These are phyloP conservation scores for Pteropus alecto DNA, from an alignment of 2,113 vertebrate species.

Conservation along the genomic window DNA sequence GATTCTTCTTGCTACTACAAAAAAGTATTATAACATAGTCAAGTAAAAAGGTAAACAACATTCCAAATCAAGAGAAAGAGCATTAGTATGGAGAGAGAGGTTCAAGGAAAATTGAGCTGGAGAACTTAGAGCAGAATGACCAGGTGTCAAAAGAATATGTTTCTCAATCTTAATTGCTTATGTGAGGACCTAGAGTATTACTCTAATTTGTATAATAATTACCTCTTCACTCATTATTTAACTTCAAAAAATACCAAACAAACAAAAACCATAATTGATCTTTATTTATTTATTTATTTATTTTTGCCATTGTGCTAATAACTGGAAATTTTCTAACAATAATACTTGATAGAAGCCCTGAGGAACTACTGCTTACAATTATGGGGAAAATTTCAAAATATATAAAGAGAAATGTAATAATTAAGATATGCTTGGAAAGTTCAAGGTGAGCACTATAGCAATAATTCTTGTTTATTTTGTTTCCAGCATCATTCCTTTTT, in stretches of 20 bases:
- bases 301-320: background rate
- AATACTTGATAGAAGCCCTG: background rate
- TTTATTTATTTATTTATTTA: background rate
- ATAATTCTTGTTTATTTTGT: background rate
- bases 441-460: background rate
- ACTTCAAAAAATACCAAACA: background rate
- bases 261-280: background rate
- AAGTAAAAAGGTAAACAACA: background rate
- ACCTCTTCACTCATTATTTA: background rate
- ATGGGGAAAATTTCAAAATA: background rate
- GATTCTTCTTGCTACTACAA: background rate
- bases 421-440: background rate
- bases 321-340: background rate
- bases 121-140: background rate
- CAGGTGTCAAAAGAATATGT: background rate
- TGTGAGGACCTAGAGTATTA: background rate
- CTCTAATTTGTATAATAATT: background rate
- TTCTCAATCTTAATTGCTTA: background rate
- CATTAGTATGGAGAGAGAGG: accelerated
- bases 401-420: background rate
- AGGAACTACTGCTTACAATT: background rate
- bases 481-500: background rate
- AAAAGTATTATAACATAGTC: background rate
- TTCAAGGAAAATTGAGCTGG: background rate
- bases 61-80: background rate